These are phyloP conservation scores for Ambastaia sidthimunki DNA, from an alignment of 2,797 vertebrate species.

Conservation along the genomic window DNA sequence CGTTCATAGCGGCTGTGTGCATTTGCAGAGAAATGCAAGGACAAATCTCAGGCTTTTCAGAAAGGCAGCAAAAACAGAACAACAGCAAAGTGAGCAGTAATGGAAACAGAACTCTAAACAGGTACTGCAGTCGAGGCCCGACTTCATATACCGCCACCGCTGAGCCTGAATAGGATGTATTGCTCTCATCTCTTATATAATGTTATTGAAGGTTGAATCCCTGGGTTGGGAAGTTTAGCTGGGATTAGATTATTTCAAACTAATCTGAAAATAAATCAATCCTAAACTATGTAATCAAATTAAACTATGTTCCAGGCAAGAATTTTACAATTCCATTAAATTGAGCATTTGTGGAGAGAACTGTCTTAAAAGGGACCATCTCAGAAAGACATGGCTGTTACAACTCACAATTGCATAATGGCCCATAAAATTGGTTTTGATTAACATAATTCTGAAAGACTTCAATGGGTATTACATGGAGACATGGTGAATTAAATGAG, in stretches of 20 bases:
- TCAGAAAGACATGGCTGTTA: conserved; percentile 72
- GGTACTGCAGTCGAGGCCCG: conserved; percentile 65
- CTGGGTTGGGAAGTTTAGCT: conserved; percentile 73
- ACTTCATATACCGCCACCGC: neutral
- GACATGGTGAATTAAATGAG: conserved; percentile 58
- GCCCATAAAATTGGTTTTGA: conserved; percentile 68
- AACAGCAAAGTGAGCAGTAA: conserved; percentile 81
- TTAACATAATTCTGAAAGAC: conserved; percentile 68
- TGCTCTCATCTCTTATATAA: conserved; percentile 78
- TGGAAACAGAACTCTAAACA: conserved; percentile 83
- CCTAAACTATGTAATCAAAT: conserved; percentile 82
- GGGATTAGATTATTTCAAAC: conserved; percentile 82
- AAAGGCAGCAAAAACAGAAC: conserved; percentile 85
- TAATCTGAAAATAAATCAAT: conserved; percentile 79
- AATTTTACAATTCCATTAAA: conserved; percentile 78
- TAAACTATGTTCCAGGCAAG: conserved; percentile 77
- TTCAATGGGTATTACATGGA: conserved; percentile 61
- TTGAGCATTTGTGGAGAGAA: conserved; percentile 73
- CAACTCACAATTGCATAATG: conserved; percentile 69
- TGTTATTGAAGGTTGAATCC: conserved; percentile 79
- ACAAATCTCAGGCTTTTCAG: conserved; percentile 85
- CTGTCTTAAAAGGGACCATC: conserved; percentile 71
- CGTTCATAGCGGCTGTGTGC: conserved; percentile 7
- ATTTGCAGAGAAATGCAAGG: conserved; percentile 88
- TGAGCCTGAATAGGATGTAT: conserved; percentile 63